Evolutionary conservation across 2,113 vertebrate genomes (phyloP).

Genomic region (Capricornis sumatraensis): DNA sequence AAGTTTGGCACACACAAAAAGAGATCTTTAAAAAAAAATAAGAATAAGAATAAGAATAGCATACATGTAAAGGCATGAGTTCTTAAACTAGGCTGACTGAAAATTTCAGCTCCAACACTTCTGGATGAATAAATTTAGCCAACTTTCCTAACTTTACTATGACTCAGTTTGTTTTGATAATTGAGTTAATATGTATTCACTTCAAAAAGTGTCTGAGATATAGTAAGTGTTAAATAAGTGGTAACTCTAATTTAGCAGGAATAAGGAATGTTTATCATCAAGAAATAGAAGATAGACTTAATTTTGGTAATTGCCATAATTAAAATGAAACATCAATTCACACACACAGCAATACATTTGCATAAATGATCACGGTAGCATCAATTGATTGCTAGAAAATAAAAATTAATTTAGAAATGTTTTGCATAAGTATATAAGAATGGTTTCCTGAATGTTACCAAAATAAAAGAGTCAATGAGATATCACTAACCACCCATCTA

Average conservation of each 20-base stretch:
- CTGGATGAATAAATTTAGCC: background rate
- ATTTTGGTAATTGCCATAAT: background rate
- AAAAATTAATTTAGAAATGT: background rate
- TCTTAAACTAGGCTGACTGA: background rate
- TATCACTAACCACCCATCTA: background rate
- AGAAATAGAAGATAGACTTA: background rate
- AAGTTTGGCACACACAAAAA: background rate
- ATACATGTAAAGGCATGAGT: background rate
- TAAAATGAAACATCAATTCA: constrained; percentile 3
- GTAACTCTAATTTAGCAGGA: background rate
- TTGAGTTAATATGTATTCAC: background rate
- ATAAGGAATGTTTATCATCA: background rate
- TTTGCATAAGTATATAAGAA: background rate
- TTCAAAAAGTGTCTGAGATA: background rate
- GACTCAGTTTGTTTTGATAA: background rate
- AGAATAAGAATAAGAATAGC: background rate
- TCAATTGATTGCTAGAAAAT: background rate
- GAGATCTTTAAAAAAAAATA: background rate
- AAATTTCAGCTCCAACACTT: background rate
- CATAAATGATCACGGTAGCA: background rate
- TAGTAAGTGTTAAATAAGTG: background rate
- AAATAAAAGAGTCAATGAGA: background rate
- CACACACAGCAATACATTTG: background rate
- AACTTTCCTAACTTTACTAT: background rate
- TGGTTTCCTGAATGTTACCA: background rate